Evolutionary conservation across 1,140 invertebrate genomes (phyloP).

Genomic region (Lepidostoma basale): DNA sequence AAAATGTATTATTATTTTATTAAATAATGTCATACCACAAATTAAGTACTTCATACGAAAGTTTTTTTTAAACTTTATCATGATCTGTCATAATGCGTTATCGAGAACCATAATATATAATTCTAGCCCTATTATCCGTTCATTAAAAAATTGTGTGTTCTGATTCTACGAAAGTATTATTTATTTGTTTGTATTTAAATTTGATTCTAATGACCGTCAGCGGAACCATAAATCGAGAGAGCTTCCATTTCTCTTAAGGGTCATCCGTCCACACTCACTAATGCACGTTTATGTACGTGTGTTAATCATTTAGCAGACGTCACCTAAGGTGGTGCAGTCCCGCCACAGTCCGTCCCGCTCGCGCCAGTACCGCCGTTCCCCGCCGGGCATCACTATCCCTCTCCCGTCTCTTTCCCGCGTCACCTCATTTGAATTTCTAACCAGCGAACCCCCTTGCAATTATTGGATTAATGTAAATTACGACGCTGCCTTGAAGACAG

Average conservation of each 20-base stretch:
- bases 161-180: too few species aligned
- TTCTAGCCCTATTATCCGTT: too few species aligned
- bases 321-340: conserved; percentile 21
- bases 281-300: not conserved
- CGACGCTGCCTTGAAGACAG: conserved; percentile 66
- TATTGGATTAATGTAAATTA: conserved; percentile 94
- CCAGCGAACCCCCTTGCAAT: conserved; percentile 89
- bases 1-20: too few species aligned
- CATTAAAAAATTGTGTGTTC: too few species aligned
- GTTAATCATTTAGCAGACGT: conserved; percentile 30
- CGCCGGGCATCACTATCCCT: conserved; percentile 19
- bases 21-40: too few species aligned
- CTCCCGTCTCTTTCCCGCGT: conserved; percentile 57
- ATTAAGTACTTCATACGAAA: too few species aligned
- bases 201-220: too few species aligned
- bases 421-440: conserved; percentile 91
- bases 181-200: too few species aligned
- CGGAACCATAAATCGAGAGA: too few species aligned
- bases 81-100: too few species aligned
- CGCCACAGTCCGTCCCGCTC: not conserved
- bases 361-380: not conserved
- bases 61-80: too few species aligned
- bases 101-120: too few species aligned
- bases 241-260: not conserved
- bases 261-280: conserved; percentile 13